Evolutionary conservation across 2,888 invertebrate genomes (phyloP).

Genomic region (Corbicula japonica): DNA sequence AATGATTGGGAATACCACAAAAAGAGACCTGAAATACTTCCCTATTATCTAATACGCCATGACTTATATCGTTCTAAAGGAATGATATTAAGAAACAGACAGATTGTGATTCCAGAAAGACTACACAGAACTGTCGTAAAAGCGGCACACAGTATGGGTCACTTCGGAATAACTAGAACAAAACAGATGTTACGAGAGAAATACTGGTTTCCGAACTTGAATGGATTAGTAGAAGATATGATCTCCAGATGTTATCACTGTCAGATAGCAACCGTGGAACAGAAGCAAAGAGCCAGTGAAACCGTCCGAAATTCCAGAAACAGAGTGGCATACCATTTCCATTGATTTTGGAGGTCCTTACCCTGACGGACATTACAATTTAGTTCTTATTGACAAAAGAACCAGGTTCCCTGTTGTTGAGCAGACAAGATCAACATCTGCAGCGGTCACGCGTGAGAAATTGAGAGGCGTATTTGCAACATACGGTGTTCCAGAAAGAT

Average conservation of each 20-base stretch:
- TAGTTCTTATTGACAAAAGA: conserved; percentile 34
- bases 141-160: conserved; percentile 42
- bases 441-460: conserved; percentile 19
- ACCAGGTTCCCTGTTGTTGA: conserved; percentile 50
- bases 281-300: conserved; percentile 42
- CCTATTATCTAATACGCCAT: no score
- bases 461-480: conserved; percentile 45
- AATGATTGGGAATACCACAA: no score
- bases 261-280: conserved; percentile 44
- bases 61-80: conserved; percentile 29
- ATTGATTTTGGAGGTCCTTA: conserved; percentile 30
- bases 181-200: conserved; percentile 37
- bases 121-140: conserved; percentile 34
- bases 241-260: conserved; percentile 41
- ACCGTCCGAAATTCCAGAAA: conserved; percentile 41
- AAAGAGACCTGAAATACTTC: no score
- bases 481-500: conserved; percentile 11
- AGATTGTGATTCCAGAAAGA: conserved; percentile 24
- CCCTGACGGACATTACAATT: conserved; percentile 35
- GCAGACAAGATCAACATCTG: conserved; percentile 31
- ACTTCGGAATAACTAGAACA: conserved; percentile 42
- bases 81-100: neutral
- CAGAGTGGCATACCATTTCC: conserved; percentile 25
- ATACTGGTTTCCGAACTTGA: conserved; percentile 50
- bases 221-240: conserved; percentile 38